Conservation (phyloP, 2,888 invertebrate genomes). For the Beris chalybata region DNA sequence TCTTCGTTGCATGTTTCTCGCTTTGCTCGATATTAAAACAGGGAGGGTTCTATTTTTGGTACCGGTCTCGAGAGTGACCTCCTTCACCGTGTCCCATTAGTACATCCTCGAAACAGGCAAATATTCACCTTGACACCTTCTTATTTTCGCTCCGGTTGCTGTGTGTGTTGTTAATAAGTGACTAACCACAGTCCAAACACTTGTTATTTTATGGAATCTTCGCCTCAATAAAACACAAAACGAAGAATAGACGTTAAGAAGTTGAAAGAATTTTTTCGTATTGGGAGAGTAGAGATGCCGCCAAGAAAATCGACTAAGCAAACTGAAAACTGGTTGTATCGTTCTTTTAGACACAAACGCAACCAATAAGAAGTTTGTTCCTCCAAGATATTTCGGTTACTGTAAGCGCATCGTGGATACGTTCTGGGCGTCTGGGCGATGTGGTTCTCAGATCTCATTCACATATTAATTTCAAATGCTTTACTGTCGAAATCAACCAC, state of each 20-base stretch:
- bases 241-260: background rate
- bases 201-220: slow-evolving; percentile 2
- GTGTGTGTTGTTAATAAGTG: background rate
- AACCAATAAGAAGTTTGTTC: too few relatives aligned
- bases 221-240: background rate
- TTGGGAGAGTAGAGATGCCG: too few relatives aligned
- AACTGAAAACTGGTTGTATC: too few relatives aligned
- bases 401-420: too few relatives aligned
- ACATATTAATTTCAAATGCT: too few relatives aligned
- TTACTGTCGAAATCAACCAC: too few relatives aligned
- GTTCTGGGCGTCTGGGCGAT: too few relatives aligned
- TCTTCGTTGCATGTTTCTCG: background rate
- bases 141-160: background rate
- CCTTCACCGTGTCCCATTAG: slow-evolving; percentile 3
- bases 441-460: too few relatives aligned
- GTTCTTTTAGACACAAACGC: too few relatives aligned
- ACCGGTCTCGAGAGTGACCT: background rate
- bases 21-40: background rate
- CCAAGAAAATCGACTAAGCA: too few relatives aligned
- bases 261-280: too few relatives aligned
- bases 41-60: slow-evolving; percentile 12
- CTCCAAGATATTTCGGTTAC: too few relatives aligned
- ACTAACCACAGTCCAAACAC: background rate
- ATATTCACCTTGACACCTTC: slow-evolving; percentile 27
- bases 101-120: slow-evolving; percentile 13